These are phyloP conservation scores for Sigmodon hispidus DNA, from an alignment of 2,113 vertebrate genomes.

Conservation along the genomic window DNA sequence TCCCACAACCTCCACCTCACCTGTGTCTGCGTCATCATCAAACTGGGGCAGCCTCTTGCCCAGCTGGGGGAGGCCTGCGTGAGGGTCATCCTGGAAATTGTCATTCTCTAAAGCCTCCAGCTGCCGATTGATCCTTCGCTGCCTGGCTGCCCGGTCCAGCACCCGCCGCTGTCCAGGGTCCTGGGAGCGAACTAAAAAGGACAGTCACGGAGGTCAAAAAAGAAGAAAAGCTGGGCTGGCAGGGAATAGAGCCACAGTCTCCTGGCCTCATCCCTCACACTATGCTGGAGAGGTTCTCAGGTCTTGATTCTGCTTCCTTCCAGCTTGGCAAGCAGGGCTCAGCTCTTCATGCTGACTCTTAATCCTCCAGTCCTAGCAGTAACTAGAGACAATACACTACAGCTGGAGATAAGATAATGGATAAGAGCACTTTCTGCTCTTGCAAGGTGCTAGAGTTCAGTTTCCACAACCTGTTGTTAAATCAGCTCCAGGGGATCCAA, in stretches of 20 bases:
- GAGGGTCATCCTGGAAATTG: conserved; percentile 95
- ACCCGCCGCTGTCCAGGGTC: conserved; percentile 91
- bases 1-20: conserved; percentile 62
- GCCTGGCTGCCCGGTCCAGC: conserved; percentile 91
- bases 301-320: neutral
- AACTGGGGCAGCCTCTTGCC: conserved; percentile 92
- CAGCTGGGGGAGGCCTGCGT: conserved; percentile 89
- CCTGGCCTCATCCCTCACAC: neutral
- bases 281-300: neutral
- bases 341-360: neutral
- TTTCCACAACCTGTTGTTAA: neutral
- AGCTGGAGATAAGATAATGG: neutral
- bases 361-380: neutral
- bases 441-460: neutral
- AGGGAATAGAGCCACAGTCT: neutral
- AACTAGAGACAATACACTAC: neutral
- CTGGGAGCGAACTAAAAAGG: conserved; percentile 85
- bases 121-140: conserved; percentile 89
- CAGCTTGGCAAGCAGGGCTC: neutral
- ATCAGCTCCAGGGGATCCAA: neutral
- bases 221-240: neutral
- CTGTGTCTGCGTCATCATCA: conserved; percentile 91
- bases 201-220: neutral
- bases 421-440: neutral
- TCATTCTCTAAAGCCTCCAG: conserved; percentile 95